Percentiles rank a stretch among this genome's conserved stretches.
phyloP scores from a whole-genome alignment of 2,113 vertebrate species.

The Phaethornis superciliosus region DNA sequence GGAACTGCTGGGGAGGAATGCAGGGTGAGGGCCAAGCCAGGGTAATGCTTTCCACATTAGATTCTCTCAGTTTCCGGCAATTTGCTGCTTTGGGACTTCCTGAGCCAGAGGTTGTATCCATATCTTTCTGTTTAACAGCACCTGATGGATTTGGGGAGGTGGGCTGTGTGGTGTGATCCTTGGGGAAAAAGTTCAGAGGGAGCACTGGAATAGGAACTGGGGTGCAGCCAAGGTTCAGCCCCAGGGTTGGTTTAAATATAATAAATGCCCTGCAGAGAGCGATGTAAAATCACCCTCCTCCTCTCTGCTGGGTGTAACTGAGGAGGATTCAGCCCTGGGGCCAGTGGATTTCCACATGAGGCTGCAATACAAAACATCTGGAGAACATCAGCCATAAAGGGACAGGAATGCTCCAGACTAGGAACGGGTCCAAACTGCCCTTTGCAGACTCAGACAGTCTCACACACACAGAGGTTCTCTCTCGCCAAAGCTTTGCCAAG shows the following conservation, averaged over 20 bases:
- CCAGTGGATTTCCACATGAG: constrained; percentile 15
- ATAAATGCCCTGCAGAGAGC: not conserved
- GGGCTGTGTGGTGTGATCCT: not conserved
- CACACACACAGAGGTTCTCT: not conserved
- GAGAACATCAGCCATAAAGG: constrained; percentile 41
- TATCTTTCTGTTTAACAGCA: not conserved
- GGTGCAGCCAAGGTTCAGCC: not conserved
- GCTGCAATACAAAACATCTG: constrained; percentile 58
- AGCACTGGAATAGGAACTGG: not conserved
- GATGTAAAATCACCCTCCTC: not conserved
- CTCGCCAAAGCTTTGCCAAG: not conserved
- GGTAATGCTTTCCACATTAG: constrained; percentile 55
- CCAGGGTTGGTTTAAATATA: not conserved
- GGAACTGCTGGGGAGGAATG: constrained; percentile 25
- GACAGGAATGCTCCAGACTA: constrained; percentile 24
- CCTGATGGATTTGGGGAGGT: not conserved
- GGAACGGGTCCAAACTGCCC: not conserved
- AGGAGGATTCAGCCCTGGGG: not conserved
- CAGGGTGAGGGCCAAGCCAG: not conserved
- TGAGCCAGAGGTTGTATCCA: constrained; percentile 32
- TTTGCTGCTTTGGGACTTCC: constrained; percentile 49
- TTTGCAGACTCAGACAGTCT: not conserved
- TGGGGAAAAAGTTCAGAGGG: not conserved
- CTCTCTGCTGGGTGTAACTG: not conserved
- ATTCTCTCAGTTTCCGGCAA: constrained; percentile 30